Base-by-base conservation (phyloP, 2,888 invertebrate species). In the Tromatobia lineatoria region DNA sequence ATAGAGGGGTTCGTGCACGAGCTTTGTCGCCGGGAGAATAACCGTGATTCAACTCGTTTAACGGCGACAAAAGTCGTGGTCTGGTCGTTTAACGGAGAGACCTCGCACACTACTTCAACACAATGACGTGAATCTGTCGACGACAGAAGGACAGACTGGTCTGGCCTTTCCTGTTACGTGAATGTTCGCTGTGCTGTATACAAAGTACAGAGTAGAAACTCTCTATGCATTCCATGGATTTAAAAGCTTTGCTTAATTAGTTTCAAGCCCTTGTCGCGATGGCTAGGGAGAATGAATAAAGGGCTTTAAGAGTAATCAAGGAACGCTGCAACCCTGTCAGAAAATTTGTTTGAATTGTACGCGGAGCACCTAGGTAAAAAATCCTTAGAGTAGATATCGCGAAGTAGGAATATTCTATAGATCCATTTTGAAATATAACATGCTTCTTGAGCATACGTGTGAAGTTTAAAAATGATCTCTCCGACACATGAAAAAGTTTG, bases 191-290 rank as follows among this genome's bases (percentile, higher is more conserved):
- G 10, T n/a, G 20, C 20, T 57, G 18, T 42, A 23, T n/a, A 45
- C 59, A 74, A 74, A 34, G 34, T 45, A 18, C 34, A 64, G 38
- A 64, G 38, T 42, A 20, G 64, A 38, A 18, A 13, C 38, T 38
- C 38, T 18, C 20, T 34, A 20, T 52, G 70, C 47, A 18, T 69
- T 18, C n/a, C 13, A 29, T 23, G 81, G 50, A 86, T 86, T 82
- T 85, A 85, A 86, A 86, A 86, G 85, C 82, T 73, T 83, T 75
- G 76, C 64, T 80, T 86, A 86, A 86, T 85, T 85, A 84, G 52
- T 77, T 78, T 73, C 57, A 50, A 61, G 45, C 42, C 50, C 38
- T 15, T 23, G 52, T 38, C 34, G 70, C 52, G 13, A 70, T 20
- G n/a, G 10, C n/a, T 7, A 50, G 2, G 50, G 20, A 50, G 20